Percentiles rank a stretch among this genome's conserved stretches.
These are phyloP conservation scores for Cantharis lateralis DNA, from an alignment of 2,888 invertebrate species.

Conservation along the genomic window DNA sequence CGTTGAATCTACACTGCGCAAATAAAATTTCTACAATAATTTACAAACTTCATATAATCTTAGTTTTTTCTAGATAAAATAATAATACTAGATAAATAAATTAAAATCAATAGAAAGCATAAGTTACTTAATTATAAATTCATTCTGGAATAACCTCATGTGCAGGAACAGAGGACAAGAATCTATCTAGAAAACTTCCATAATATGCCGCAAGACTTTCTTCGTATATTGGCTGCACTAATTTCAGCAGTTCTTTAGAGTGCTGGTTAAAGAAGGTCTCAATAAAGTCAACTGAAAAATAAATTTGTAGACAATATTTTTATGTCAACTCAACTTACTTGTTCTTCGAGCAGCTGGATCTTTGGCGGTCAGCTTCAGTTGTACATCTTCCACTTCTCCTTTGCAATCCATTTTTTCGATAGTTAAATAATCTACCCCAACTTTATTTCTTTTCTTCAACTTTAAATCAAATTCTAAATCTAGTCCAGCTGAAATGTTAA, in stretches of 20 bases:
- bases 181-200: neutral
- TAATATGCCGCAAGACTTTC: neutral
- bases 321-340: slow-evolving; percentile 53
- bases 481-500: slow-evolving; percentile 59
- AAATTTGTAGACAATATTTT: neutral
- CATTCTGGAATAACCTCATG: neutral
- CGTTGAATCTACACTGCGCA: neutral
- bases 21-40: neutral
- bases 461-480: slow-evolving; percentile 63
- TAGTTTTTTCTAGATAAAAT: neutral
- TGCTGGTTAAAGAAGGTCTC: neutral
- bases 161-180: neutral
- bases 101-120: neutral
- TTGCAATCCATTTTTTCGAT: slow-evolving; percentile 65
- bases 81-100: too few species aligned
- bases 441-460: slow-evolving; percentile 62
- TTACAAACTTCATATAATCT: neutral
- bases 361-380: slow-evolving; percentile 60
- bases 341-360: slow-evolving; percentile 62
- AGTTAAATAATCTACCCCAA: slow-evolving; percentile 65
- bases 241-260: neutral
- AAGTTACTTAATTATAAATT: neutral
- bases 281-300: slow-evolving; percentile 2
- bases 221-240: neutral
- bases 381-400: slow-evolving; percentile 65